A percentile compares a stretch with the other conserved stretches of the same genome.
Conservation (phyloP, 2,113 vertebrate genomes). For the Ibidorhyncha struthersii region DNA sequence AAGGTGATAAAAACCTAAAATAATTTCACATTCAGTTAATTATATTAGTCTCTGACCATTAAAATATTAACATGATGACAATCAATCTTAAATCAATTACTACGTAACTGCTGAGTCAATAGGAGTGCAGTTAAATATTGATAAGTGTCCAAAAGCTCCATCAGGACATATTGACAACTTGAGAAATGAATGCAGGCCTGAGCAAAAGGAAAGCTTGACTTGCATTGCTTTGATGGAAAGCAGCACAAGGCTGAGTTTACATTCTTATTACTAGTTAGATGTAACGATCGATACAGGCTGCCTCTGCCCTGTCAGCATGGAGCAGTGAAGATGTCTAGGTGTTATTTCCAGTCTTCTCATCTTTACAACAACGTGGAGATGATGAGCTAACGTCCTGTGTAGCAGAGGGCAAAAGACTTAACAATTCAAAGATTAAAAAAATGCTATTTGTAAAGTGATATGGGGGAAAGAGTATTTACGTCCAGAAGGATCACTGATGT, state of each 20-base stretch:
- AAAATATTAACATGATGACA: slow-evolving; percentile 76
- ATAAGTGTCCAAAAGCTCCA: slow-evolving; percentile 85
- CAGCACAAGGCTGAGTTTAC: slow-evolving; percentile 59
- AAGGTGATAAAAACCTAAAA: not conserved
- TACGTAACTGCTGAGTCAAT: slow-evolving; percentile 86
- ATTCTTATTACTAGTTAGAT: slow-evolving; percentile 57
- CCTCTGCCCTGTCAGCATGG: slow-evolving; percentile 46
- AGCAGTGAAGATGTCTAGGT: not conserved
- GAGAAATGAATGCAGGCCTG: slow-evolving; percentile 73
- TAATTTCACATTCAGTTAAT: slow-evolving; percentile 39
- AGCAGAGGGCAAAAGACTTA: not conserved
- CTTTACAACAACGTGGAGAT: not conserved
- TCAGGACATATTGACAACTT: slow-evolving; percentile 77
- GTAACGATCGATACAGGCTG: slow-evolving; percentile 48
- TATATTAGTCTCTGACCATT: slow-evolving; percentile 37
- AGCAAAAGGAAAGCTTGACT: slow-evolving; percentile 7
- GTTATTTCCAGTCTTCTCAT: slow-evolving; percentile 10
- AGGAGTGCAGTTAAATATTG: slow-evolving; percentile 84
- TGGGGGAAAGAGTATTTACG: not conserved
- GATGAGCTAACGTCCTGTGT: not conserved
- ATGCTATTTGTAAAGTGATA: not conserved
- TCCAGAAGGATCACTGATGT: not conserved
- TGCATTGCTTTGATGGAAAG: slow-evolving; percentile 58
- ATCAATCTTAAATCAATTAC: slow-evolving; percentile 89
- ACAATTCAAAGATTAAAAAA: not conserved